These are phyloP conservation scores for Ptychadena robeensis DNA, from an alignment of 2,797 vertebrate genomes.

Conservation along the genomic window DNA sequence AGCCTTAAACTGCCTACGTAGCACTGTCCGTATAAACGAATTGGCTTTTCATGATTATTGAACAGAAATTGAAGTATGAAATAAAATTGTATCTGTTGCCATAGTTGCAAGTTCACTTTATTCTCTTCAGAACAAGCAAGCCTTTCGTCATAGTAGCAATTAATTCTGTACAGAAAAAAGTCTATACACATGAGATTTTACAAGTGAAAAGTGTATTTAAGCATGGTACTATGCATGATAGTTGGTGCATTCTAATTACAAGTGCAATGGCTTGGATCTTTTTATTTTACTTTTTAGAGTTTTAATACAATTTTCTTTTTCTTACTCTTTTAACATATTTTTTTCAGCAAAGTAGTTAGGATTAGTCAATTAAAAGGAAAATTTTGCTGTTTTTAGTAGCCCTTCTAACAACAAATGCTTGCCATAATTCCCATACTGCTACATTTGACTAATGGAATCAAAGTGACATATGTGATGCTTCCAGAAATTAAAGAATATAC, in stretches of 20 bases:
- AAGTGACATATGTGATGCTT: too few species aligned
- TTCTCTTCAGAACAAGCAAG: conserved; percentile 14
- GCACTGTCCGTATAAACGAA: too few species aligned
- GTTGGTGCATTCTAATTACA: not conserved
- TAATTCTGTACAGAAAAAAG: not conserved
- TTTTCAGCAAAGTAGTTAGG: too few species aligned
- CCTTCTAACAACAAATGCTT: too few species aligned
- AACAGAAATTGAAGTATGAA: conserved; percentile 1
- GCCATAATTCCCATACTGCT: too few species aligned
- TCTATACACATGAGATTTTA: not conserved
- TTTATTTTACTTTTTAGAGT: not conserved
- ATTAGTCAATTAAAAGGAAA: too few species aligned
- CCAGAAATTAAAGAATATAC: too few species aligned
- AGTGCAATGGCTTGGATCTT: not conserved
- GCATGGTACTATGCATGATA: not conserved
- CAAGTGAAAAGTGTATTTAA: not conserved
- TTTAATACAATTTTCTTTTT: too few species aligned
- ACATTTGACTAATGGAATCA: too few species aligned
- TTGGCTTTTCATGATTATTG: not conserved
- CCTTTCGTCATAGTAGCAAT: conserved; percentile 27
- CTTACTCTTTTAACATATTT: too few species aligned
- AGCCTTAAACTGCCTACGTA: too few species aligned
- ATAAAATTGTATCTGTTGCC: conserved; percentile 22
- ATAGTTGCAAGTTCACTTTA: conserved; percentile 15
- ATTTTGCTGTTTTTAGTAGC: too few species aligned